phyloP scores from a whole-genome alignment of 2,797 vertebrate genomes.

The Masticophis lateralis region DNA sequence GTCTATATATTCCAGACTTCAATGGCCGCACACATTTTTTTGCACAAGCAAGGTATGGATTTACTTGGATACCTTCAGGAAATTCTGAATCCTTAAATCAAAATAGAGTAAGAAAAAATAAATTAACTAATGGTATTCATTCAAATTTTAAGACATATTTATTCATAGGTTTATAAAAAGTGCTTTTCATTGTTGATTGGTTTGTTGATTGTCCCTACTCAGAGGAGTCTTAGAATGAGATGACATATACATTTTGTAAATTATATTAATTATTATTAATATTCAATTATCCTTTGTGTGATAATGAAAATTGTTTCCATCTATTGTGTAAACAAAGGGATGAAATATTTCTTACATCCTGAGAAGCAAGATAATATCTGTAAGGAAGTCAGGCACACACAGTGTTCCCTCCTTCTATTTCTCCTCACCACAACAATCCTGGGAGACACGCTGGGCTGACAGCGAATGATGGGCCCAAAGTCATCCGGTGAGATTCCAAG shows the following conservation, averaged over 20 bases:
- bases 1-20: slow-evolving; percentile 55
- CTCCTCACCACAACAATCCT: neutral
- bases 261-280: neutral
- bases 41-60: neutral
- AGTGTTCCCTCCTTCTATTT: neutral
- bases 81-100: slow-evolving; percentile 66
- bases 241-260: neutral
- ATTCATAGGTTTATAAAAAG: neutral
- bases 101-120: slow-evolving; percentile 23
- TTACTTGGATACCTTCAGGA: slow-evolving; percentile 46
- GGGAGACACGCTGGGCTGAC: neutral
- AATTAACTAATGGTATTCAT: neutral
- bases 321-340: neutral
- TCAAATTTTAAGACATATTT: neutral
- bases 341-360: neutral
- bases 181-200: neutral
- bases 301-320: neutral
- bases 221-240: neutral
- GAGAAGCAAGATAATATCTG: neutral
- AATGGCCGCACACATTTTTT: slow-evolving; percentile 36
- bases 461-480: neutral
- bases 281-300: neutral
- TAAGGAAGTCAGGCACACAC: neutral
- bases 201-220: neutral
- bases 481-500: neutral